Conservation (phyloP, 37 sponge, comb jelly and placozoan genomes). For the Oscarella lobularis region DNA sequence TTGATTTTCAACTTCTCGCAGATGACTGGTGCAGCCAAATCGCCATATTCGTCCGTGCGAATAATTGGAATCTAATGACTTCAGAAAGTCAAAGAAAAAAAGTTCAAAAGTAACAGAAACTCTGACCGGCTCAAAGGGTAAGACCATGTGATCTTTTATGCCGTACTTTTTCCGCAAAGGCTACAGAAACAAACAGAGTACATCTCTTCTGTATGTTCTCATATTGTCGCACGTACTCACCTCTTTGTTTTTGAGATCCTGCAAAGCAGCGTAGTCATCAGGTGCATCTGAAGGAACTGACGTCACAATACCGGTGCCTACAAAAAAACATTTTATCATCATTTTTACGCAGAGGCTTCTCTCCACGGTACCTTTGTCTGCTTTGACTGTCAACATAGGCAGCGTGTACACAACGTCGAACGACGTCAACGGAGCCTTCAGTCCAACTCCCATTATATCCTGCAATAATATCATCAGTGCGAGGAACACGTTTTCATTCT, state of each 20-base stretch:
- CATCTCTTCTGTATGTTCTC: not conserved
- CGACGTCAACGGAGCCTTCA: constrained; percentile 84
- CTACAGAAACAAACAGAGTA: constrained; percentile 11
- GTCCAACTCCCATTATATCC: constrained; percentile 89
- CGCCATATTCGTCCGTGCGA: constrained; percentile 72
- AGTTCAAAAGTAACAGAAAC: not conserved
- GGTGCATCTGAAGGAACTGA: constrained; percentile 99
- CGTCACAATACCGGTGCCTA: constrained; percentile 95
- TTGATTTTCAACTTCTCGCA: constrained; percentile 80
- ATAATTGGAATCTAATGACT: constrained; percentile 82
- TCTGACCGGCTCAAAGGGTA: constrained; percentile 86
- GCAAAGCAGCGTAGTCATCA: constrained; percentile 94
- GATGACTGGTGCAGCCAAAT: constrained; percentile 72
- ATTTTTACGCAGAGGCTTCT: too few relatives aligned
- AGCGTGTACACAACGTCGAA: constrained; percentile 86
- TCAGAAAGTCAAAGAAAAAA: not conserved
- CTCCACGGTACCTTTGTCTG: constrained; percentile 90
- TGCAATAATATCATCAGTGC: not conserved
- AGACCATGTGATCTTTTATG: constrained; percentile 88
- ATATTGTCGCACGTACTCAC: constrained; percentile 11
- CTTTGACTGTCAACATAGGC: constrained; percentile 96
- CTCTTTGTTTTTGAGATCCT: constrained; percentile 88
- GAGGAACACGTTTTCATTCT: not conserved
- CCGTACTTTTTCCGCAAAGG: constrained; percentile 82
- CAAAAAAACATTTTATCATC: constrained; percentile 1